These are phyloP conservation scores for Stomatorhinus walkeri DNA, from an alignment of 2,797 vertebrate genomes.

Conservation along the genomic window DNA sequence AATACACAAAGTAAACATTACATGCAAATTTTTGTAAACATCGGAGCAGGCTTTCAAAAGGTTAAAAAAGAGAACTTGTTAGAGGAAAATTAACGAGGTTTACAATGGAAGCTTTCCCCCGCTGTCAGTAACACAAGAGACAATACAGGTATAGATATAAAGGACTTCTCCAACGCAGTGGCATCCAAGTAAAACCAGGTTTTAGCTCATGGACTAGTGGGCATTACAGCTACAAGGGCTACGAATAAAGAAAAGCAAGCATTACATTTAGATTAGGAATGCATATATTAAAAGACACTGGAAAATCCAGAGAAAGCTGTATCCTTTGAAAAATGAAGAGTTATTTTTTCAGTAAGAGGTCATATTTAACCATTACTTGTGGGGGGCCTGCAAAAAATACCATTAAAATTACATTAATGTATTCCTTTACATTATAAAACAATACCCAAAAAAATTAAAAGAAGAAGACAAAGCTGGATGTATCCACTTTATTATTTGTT, in stretches of 20 bases:
- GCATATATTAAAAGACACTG: constrained; percentile 82
- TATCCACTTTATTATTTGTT: constrained; percentile 78
- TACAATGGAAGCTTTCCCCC: constrained; percentile 58
- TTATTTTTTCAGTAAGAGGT: constrained; percentile 90
- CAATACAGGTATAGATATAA: constrained; percentile 66
- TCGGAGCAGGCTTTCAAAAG: constrained; percentile 51
- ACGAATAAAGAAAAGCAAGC: constrained; percentile 97
- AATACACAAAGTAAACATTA: constrained; percentile 60
- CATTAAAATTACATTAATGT: constrained; percentile 90
- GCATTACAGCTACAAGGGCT: constrained; percentile 87
- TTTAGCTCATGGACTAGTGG: constrained; percentile 99
- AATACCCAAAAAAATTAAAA: constrained; percentile 82
- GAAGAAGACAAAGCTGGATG: constrained; percentile 92
- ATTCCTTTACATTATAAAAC: constrained; percentile 77
- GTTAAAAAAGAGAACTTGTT: constrained; percentile 59
- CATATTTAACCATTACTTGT: constrained; percentile 96
- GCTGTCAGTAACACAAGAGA: constrained; percentile 64
- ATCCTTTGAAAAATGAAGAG: constrained; percentile 98
- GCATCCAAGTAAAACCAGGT: constrained; percentile 86
- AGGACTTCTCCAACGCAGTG: constrained; percentile 67
- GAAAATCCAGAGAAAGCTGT: constrained; percentile 98
- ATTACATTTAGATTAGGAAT: constrained; percentile 95
- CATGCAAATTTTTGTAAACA: constrained; percentile 62
- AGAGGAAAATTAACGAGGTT: constrained; percentile 59
- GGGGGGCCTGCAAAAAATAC: constrained; percentile 97